Conservation (phyloP, 2,797 vertebrate genomes). For the Sciaenops ocellatus region DNA sequence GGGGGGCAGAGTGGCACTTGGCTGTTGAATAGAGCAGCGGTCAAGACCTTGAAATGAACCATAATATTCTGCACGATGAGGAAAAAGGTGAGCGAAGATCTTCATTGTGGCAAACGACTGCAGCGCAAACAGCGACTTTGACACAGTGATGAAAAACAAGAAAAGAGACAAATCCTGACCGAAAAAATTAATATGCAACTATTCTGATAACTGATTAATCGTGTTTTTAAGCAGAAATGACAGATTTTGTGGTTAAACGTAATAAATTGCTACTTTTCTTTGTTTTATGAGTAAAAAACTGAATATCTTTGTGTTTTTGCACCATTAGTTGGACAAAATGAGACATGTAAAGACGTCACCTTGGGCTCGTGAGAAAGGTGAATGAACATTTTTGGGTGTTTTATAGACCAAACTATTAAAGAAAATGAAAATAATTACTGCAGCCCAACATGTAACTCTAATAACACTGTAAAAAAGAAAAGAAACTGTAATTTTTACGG, state of each 20-base stretch:
- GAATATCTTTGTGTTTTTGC: background rate
- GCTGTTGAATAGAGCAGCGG: constrained; percentile 47
- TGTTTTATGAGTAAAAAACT: no score
- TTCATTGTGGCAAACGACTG: background rate
- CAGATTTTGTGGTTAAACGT: background rate
- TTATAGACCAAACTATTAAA: no score
- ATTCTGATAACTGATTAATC: background rate
- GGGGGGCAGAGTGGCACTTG: constrained; percentile 45
- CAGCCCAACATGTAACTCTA: no score
- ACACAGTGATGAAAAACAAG: background rate
- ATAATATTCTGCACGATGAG: constrained; percentile 3
- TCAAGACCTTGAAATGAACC: constrained; percentile 11
- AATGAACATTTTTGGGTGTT: no score
- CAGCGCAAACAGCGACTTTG: background rate
- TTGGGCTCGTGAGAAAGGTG: no score
- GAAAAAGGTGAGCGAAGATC: background rate
- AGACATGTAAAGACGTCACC: no score
- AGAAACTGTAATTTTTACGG: no score
- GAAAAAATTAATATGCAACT: background rate
- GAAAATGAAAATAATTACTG: no score
- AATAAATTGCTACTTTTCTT: background rate
- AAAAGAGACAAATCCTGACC: background rate
- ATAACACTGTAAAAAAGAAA: no score
- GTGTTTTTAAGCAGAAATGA: background rate
- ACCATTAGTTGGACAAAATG: no score